Conservation (phyloP, 2,888 invertebrate genomes). For the Polyommatus icarus region DNA sequence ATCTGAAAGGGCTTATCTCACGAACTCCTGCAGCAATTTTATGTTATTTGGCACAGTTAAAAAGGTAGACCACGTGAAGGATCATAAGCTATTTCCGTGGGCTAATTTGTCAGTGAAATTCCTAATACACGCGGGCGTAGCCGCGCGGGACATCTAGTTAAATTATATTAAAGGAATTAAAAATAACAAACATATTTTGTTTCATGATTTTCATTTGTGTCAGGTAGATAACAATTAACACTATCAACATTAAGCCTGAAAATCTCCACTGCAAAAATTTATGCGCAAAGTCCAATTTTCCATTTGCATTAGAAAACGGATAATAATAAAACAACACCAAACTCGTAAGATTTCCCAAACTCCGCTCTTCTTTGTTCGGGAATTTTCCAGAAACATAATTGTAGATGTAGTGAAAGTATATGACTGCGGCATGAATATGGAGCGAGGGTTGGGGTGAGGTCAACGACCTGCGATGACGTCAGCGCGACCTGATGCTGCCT, state of each 20-base stretch:
- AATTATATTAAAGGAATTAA: too few relatives aligned
- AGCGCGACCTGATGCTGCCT: slow-evolving; percentile 81
- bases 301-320: neutral
- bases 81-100: too few relatives aligned
- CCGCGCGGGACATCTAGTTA: too few relatives aligned
- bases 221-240: too few relatives aligned
- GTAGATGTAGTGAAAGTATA: slow-evolving; percentile 38
- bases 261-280: neutral
- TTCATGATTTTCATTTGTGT: too few relatives aligned
- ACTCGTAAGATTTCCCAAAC: neutral
- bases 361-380: neutral
- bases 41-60: too few relatives aligned
- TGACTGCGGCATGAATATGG: slow-evolving; percentile 57
- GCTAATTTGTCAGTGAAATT: too few relatives aligned
- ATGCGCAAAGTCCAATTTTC: neutral
- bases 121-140: too few relatives aligned
- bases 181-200: too few relatives aligned
- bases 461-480: slow-evolving; percentile 73
- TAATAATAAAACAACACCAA: neutral
- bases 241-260: neutral
- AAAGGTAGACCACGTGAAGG: too few relatives aligned
- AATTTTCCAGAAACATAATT: slow-evolving; percentile 12
- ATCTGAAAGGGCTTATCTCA: too few relatives aligned
- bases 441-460: slow-evolving; percentile 56
- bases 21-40: too few relatives aligned